Base-by-base conservation (phyloP, 2,113 vertebrate genomes). In the Dasyurus viverrinus region DNA sequence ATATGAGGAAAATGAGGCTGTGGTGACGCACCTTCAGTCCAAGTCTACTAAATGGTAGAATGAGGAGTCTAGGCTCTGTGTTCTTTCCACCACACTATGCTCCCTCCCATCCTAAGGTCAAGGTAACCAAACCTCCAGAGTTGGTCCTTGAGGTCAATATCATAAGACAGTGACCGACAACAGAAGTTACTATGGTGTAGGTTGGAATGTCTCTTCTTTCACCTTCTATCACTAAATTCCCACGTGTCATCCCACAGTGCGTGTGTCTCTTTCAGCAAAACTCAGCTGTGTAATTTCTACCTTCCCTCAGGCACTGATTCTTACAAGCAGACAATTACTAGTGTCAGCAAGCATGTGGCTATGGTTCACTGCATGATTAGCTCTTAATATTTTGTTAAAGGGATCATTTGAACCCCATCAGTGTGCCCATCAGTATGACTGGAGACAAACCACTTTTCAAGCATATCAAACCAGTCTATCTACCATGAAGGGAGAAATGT, bases 381-480 rank as follows among this genome's bases (percentile, higher is more conserved):
- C 97, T 97, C 94, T 96, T 98, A 97, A 92, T 96, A 96, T 97
- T 98, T 98, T 97, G 96, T 52, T 96, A 98, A 94, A 97, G 95
- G 93, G 95, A 94, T 95, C 95, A 95, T 97, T 97, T 97, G 97
- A 98, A 97, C 93, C 89, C 96, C 92, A 60, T 96, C 92, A 94
- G 9, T 96, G 89, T 93, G 92, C 55, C 92, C 97, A 95, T 96
- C 50, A 76, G 68, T 84, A 42, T 84, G 68, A 84, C 68, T 84
- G 14, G 93, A 97, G 68, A 92, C 95, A 97, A 98, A 97, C 96
- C 92, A 93, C 50, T 96, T 94, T 95, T 93, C 26, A 92, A 94
- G 89, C 16, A 0, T 16, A n/a, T 94, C 57, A 68, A 48, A 90
- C 92, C 89, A 92, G 93, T 89, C 94, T 94, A 76, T 95, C 46